Evolutionary conservation across 1,140 invertebrate species (phyloP), one percentile per base, ranked within the genome.

Genomic region (Drosophila leontia): DNA sequence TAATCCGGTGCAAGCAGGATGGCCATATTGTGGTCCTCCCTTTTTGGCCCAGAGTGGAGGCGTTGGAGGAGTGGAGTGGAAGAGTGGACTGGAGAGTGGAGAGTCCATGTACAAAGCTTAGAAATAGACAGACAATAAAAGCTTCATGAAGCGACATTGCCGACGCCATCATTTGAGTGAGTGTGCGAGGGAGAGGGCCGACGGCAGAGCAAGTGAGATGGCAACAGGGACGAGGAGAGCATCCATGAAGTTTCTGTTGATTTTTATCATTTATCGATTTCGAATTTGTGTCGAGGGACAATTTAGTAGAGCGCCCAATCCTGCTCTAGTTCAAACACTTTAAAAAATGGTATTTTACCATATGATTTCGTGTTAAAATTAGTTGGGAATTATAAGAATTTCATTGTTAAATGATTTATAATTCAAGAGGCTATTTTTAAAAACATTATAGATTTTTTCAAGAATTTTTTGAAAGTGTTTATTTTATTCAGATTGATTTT

Each of bases 211-310:
- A 29, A 79, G 57, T 9, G 45, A 12, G 70, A 63, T 29, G 15
- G 35, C 35, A 39, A 62, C 39, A 58, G 41, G 26, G 69, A 50
- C 32, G 34, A 9, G 55, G 37, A 70, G 34, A 15, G 59, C 75
- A 80, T 75, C 86, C 79, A 91, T 91, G 88, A 85, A 85, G 83
- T 91, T 91, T 88, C 80, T 91, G 88, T 85, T 91, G 88, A 91
- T 91, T 91, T 91, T 91, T 91, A 91, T 91, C 88, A 91, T 91
- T 91, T 91, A 91, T 91, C 83, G 88, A 91, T 91, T 91, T 91
- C 88, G 84, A 88, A 91, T 91, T 91, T 91, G 88, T 88, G 84
- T 90, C 86, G 85, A 85, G 85, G 85, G 85, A 90, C 85, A 90
- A 90, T 90, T 90, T 90, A 90, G 85, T 88, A 74, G 81, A 37